Evolutionary conservation across 1,140 invertebrate genomes (phyloP), one percentile per base, ranked within the genome.

Genomic region (Euwallacea fornicatus): DNA sequence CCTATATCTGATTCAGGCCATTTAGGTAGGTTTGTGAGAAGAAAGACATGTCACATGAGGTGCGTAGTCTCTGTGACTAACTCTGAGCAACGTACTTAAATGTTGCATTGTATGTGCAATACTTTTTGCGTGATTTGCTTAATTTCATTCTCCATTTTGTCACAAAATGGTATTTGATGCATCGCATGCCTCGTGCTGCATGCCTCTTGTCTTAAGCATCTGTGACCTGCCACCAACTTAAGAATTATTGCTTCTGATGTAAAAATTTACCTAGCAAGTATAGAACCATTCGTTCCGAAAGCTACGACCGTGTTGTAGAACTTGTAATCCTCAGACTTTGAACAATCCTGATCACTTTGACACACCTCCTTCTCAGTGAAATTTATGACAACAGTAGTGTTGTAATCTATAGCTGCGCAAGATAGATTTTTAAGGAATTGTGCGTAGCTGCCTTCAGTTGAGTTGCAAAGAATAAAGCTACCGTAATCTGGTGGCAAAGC

Each of bases 241-340:
- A 33, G 21, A 33, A 33, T 33, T 33, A 4, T 33, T 33, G 4
- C 21, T 33, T 42, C 9, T 42, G 0, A 33, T 33, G 21, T 55
- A 7, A 58, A 42, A 11, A 50, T 21, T 42, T 54, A 73, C 72
- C 62, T 73, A 33, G 46, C 72, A 33, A 68, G 53, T 13, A 69
- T 41, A 44, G n/a, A 43, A 41, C 72, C 72, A n/a, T 69, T 65
- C 13, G 43, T 15, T 7, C 50, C 72, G 60, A 69, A 59, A 16
- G 53, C 62, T 9, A 94, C 85, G 75, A 93, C 88, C 0, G 90
- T 92, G 75, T 93, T 94, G 80, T 89, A 93, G 83, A 82, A 68
- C 8, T 47, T 11, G 10, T 6, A 15, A n/a, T 42, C 56, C 7
- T 15, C 2, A 79, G 56, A 0, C 77, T 58, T 42, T 21, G 46